Conservation (phyloP, 2,113 vertebrate species). For the Elgaria multicarinata region DNA sequence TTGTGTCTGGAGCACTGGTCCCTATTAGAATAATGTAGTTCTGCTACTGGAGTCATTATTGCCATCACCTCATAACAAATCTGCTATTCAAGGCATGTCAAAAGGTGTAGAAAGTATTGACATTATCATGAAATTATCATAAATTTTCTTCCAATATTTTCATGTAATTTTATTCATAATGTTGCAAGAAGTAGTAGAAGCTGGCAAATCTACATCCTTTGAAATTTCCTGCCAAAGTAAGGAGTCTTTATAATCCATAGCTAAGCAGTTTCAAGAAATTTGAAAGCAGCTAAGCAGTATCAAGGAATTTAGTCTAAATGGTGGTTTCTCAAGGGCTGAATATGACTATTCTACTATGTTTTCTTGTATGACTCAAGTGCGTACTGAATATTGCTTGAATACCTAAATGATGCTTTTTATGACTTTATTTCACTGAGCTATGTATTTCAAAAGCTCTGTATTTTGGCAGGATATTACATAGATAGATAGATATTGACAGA, state of each 20-base stretch:
- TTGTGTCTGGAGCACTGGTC: background rate
- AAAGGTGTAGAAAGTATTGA: background rate
- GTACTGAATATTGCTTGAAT: background rate
- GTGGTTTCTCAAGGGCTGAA: background rate
- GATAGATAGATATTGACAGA: too few species aligned
- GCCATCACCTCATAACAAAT: background rate
- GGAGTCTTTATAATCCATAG: background rate
- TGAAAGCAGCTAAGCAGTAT: too few species aligned
- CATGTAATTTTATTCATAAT: background rate
- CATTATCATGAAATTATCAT: background rate
- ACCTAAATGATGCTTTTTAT: background rate
- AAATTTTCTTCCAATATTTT: background rate
- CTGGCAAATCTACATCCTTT: background rate
- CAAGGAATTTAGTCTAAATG: too few species aligned
- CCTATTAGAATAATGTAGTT: background rate
- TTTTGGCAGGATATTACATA: too few species aligned
- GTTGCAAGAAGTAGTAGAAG: background rate
- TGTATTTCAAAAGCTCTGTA: too few species aligned
- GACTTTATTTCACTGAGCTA: background rate
- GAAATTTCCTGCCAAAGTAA: background rate
- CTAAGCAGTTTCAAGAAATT: background rate
- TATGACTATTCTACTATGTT: background rate
- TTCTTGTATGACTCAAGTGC: background rate
- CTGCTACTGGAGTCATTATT: background rate
- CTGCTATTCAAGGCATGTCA: background rate